Evolutionary conservation across 2,113 vertebrate genomes (phyloP), one percentile per base, ranked within the genome.

Genomic region (Rhizomys pruinosus): DNA sequence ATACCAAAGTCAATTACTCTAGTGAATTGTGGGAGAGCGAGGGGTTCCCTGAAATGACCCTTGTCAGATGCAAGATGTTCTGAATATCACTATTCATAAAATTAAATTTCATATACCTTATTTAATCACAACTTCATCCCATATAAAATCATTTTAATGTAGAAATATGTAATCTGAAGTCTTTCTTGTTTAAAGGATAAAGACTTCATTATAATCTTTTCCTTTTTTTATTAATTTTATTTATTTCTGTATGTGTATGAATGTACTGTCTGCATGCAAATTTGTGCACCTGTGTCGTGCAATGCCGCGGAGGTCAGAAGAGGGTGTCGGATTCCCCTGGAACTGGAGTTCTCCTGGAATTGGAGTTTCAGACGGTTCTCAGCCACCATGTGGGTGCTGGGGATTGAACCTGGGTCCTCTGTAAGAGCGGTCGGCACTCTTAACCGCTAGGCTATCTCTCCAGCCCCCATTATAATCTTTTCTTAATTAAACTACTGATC

Each of bases 1-100:
- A 92, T 71, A 89, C 95, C 79, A 42, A 88, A 37, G 63, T 87
- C 85, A 92, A 95, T 89, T 72, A 77, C 74, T 92, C 22, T 29
- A 63, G 39, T 77, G 76, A 95, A 95, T 90, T 86, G 64, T 90
- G 92, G 39, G 88, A 88, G 79, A 63, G 39, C 73, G 55, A 74
- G n/a, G 71, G 22, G 5, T 91, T 79, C 72, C 90, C 94, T 89
- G 90, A 73, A 86, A 96, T 0, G 52, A 95, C 90, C 84, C 57
- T 84, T 55, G 66, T 72, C 6, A 57, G 34, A 29, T 47, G 63
- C 17, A 64, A 16, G 2, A 25, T 68, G 34, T 72, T 39, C 63
- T 73, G 34, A 91, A 80, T 90, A 79, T 88, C 88, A 52, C 61
- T 86, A 32, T 39, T 87, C 78, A 57, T 73, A 20, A 68, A 34